phyloP scores from a whole-genome alignment of 2,113 vertebrate species.

The Parus major region DNA sequence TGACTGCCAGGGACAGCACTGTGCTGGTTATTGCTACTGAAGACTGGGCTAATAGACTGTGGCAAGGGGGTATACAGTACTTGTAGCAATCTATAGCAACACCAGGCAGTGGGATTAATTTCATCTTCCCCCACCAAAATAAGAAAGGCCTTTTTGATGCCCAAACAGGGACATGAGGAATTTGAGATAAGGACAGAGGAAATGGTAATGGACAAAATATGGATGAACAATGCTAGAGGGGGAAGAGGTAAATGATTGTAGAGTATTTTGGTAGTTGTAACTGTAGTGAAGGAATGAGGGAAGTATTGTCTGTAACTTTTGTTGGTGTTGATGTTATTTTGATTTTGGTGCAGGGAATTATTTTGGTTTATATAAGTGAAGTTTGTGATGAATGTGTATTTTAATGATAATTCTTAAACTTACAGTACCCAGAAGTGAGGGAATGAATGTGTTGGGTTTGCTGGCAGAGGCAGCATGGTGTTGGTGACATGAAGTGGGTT shows the following conservation, averaged over 20 bases:
- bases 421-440: not conserved
- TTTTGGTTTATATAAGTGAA: not conserved
- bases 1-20: slow-evolving; percentile 88
- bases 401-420: not conserved
- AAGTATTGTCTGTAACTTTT: not conserved
- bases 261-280: not conserved
- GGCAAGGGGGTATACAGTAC: slow-evolving; percentile 93
- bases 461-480: not conserved
- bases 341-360: not conserved
- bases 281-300: not conserved
- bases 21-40: slow-evolving; percentile 83
- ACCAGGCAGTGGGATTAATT: not conserved
- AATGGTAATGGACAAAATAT: not conserved
- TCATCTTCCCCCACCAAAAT: not conserved
- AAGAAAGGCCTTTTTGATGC: not conserved
- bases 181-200: not conserved
- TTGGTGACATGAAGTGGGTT: not conserved
- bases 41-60: slow-evolving; percentile 87
- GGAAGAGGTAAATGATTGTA: not conserved
- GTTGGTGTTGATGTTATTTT: not conserved
- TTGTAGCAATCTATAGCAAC: slow-evolving; percentile 25
- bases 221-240: not conserved
- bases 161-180: not conserved
- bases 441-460: not conserved
- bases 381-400: not conserved